These are phyloP conservation scores for Toxonevra muliebris DNA, from an alignment of 2,888 invertebrate species.

Conservation along the genomic window DNA sequence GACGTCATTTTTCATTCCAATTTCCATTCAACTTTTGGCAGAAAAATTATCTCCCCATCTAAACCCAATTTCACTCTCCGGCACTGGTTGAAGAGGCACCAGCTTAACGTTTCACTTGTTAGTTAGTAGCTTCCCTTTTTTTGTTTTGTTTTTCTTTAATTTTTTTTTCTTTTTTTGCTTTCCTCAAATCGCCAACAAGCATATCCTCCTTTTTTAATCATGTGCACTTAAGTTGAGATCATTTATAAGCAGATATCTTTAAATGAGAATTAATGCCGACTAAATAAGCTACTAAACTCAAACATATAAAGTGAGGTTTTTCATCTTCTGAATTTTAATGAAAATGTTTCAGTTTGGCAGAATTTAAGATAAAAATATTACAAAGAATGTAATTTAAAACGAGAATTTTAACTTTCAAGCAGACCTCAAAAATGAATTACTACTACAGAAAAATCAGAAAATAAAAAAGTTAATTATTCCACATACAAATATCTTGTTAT, in stretches of 20 bases:
- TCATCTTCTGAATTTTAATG: constrained; percentile 5
- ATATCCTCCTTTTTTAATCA: constrained; percentile 6
- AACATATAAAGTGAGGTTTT: background rate
- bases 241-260: background rate
- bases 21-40: no score
- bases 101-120: constrained; percentile 8
- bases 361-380: background rate
- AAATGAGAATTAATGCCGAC: background rate
- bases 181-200: background rate
- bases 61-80: no score
- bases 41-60: no score
- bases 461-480: no score
- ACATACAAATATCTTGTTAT: no score
- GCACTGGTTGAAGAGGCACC: no score
- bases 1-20: no score
- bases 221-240: constrained; percentile 4
- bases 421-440: background rate
- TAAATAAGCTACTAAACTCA: background rate
- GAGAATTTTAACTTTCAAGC: constrained; percentile 7
- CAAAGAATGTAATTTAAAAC: background rate
- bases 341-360: constrained; percentile 21
- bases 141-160: background rate
- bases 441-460: background rate
- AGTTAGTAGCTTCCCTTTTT: background rate
- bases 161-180: no score